These are phyloP conservation scores for Anabas testudineus DNA, from an alignment of 2,797 vertebrate genomes.

Conservation along the genomic window DNA sequence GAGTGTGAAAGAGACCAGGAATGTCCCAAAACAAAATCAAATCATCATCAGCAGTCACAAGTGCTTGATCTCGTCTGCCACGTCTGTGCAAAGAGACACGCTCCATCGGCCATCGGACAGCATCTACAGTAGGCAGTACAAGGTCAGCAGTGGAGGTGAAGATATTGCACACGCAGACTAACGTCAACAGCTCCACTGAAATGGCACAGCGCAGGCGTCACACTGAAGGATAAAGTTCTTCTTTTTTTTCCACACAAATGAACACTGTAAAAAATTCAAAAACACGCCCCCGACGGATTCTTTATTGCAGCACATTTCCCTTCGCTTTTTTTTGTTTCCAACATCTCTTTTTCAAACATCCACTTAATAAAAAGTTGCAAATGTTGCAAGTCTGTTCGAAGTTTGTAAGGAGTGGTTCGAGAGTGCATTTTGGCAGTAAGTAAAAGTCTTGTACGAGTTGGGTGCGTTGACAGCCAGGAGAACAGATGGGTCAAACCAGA, in stretches of 20 bases:
- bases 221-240: conserved; percentile 70
- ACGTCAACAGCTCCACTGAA: conserved; percentile 79
- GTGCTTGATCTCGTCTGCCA: conserved; percentile 50
- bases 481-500: conserved; percentile 79
- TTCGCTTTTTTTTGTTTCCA: conserved; percentile 44
- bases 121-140: conserved; percentile 72
- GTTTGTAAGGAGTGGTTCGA: conserved; percentile 67
- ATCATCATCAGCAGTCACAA: conserved; percentile 48
- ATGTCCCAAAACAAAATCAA: conserved; percentile 56
- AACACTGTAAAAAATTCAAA: conserved; percentile 76
- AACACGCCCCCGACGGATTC: conserved; percentile 72
- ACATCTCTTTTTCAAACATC: conserved; percentile 69
- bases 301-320: conserved; percentile 84
- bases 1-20: conserved; percentile 42
- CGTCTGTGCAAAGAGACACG: conserved; percentile 69
- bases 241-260: conserved; percentile 57
- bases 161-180: conserved; percentile 84
- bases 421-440: conserved; percentile 83
- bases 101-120: conserved; percentile 58
- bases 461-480: conserved; percentile 61
- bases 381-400: conserved; percentile 58
- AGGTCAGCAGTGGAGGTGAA: conserved; percentile 78
- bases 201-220: conserved; percentile 81
- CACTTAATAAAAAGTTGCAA: conserved; percentile 73
- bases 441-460: conserved; percentile 66